Percentiles rank a stretch among this genome's conserved stretches.
Conservation (phyloP, 2,113 vertebrate genomes). For the Anseranas semipalmata region DNA sequence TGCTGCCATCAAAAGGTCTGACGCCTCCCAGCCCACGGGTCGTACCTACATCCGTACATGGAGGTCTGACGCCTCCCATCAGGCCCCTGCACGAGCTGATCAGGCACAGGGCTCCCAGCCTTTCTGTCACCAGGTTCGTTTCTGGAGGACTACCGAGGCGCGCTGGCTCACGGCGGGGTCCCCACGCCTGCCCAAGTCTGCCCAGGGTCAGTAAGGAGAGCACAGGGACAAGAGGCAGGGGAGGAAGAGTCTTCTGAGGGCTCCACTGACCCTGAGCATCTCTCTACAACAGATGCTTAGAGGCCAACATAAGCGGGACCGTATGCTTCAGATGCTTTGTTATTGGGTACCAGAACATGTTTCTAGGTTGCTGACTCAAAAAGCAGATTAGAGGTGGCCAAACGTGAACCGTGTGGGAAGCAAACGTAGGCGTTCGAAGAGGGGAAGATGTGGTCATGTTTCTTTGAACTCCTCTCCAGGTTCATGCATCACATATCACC, state of each 20-base stretch:
- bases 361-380: background rate
- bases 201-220: background rate
- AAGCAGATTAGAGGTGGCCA: background rate
- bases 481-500: background rate
- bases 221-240: background rate
- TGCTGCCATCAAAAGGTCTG: background rate
- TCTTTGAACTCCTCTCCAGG: background rate
- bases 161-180: background rate
- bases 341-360: background rate
- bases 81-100: background rate
- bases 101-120: background rate
- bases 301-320: rapidly evolving
- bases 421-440: background rate
- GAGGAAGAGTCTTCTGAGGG: background rate
- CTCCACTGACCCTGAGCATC: background rate
- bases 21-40: no score
- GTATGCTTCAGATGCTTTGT: background rate
- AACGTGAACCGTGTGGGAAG: background rate
- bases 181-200: background rate
- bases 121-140: rapidly evolving
- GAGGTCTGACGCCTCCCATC: background rate
- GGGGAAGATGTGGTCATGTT: background rate
- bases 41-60: no score
- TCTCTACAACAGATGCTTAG: no score
- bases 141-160: rapidly evolving